Conservation (phyloP, 2,113 vertebrate species). For the Rissa tridactyla region DNA sequence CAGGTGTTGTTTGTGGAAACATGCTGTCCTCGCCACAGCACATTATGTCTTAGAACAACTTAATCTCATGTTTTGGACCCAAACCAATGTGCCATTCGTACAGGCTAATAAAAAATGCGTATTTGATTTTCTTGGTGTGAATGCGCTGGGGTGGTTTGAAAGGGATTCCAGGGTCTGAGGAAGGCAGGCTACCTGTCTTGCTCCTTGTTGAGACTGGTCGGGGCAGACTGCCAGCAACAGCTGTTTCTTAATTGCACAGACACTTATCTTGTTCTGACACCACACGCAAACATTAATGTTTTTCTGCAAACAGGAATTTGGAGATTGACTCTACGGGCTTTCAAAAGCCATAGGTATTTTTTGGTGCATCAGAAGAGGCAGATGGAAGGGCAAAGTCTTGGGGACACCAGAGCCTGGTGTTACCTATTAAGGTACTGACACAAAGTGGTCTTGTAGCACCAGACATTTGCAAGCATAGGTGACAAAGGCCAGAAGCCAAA, state of each 20-base stretch:
- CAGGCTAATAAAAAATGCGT: background rate
- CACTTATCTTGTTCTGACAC: constrained; percentile 56
- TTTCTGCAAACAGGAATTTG: constrained; percentile 1
- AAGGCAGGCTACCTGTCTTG: constrained; percentile 30
- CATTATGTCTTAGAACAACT: background rate
- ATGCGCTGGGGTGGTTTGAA: background rate
- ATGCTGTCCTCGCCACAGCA: background rate
- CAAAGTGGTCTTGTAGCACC: background rate
- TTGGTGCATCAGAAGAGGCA: background rate
- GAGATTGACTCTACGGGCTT: background rate
- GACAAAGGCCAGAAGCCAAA: background rate
- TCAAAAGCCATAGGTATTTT: background rate
- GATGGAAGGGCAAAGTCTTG: background rate
- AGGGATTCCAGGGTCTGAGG: background rate
- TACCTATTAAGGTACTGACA: background rate
- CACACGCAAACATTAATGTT: background rate
- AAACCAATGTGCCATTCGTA: background rate
- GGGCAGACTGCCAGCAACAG: constrained; percentile 25
- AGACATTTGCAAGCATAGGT: background rate
- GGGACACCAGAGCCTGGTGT: background rate
- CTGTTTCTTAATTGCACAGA: constrained; percentile 48
- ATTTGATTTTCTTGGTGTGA: background rate
- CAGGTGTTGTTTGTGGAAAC: constrained; percentile 57
- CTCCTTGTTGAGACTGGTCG: background rate
- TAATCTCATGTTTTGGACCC: background rate